These are phyloP conservation scores for Pemphigus obesinymphae DNA, from an alignment of 1,140 invertebrate species.

Conservation along the genomic window DNA sequence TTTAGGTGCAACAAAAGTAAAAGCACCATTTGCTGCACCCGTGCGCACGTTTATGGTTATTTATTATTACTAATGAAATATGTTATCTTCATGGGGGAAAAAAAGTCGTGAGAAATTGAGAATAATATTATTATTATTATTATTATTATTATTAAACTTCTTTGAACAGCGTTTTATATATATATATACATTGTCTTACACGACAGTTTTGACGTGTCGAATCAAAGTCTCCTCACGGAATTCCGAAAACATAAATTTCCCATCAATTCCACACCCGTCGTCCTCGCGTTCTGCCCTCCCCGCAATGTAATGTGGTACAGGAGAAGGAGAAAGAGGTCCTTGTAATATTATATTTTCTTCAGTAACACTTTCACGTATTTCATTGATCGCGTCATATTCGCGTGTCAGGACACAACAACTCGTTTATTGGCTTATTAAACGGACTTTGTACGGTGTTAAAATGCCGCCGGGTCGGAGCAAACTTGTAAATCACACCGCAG, in stretches of 20 bases:
- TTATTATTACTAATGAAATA: too few species aligned
- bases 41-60: too few species aligned
- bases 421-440: constrained; percentile 42
- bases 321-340: background rate
- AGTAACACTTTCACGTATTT: constrained; percentile 41
- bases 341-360: background rate
- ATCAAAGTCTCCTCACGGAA: constrained; percentile 37
- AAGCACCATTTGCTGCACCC: too few species aligned
- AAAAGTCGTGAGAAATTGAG: too few species aligned
- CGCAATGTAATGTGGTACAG: too few species aligned
- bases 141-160: too few species aligned
- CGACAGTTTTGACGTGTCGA: background rate
- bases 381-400: constrained; percentile 35
- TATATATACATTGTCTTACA: background rate
- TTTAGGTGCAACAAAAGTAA: too few species aligned
- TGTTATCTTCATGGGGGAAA: too few species aligned
- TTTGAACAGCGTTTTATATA: too few species aligned
- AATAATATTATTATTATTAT: too few species aligned
- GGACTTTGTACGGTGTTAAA: constrained; percentile 31
- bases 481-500: constrained; percentile 34
- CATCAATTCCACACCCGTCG: constrained; percentile 18
- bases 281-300: background rate
- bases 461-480: constrained; percentile 34
- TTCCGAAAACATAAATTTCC: constrained; percentile 34
- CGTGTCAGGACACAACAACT: constrained; percentile 33